A percentile compares a stretch with the other conserved stretches of the same genome.
Evolutionary conservation across 1,140 invertebrate species (phyloP).

Genomic region (Sinella curviseta): DNA sequence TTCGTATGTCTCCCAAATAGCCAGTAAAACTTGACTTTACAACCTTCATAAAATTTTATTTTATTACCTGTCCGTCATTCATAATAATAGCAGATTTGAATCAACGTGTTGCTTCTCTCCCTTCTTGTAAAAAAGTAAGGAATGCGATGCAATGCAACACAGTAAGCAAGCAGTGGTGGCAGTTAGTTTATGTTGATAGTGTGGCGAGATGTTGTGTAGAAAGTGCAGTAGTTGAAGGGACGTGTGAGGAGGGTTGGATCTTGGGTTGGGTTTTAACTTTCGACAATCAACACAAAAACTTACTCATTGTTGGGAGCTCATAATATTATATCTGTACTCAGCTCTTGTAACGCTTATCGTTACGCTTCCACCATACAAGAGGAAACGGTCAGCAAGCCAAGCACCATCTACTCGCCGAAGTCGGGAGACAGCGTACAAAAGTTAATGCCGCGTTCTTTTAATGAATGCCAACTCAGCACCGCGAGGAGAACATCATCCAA

Average conservation of each 20-base stretch:
- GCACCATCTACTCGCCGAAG: too few species aligned
- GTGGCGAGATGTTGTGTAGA: neutral
- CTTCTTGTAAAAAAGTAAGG: neutral
- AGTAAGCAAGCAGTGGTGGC: neutral
- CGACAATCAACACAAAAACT: neutral
- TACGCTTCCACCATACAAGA: too few species aligned
- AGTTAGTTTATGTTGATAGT: neutral
- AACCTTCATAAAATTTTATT: slow-evolving; percentile 29
- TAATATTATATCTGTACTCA: too few species aligned
- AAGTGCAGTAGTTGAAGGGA: slow-evolving; percentile 8
- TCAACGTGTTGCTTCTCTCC: slow-evolving; percentile 18
- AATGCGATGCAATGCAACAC: neutral
- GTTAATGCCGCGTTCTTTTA: too few species aligned
- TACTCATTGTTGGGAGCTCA: too few species aligned
- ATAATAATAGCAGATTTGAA: slow-evolving; percentile 32
- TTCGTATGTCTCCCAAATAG: slow-evolving; percentile 27
- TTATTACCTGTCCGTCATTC: slow-evolving; percentile 34
- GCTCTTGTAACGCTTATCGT: too few species aligned
- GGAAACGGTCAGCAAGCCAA: too few species aligned
- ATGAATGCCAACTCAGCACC: too few species aligned
- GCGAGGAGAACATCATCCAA: too few species aligned
- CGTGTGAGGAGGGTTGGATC: slow-evolving; percentile 10
- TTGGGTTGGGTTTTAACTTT: slow-evolving; percentile 1
- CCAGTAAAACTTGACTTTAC: slow-evolving; percentile 26
- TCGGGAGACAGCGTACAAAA: too few species aligned